Conservation (phyloP, 2,113 vertebrate species). For the Thermophis baileyi region DNA sequence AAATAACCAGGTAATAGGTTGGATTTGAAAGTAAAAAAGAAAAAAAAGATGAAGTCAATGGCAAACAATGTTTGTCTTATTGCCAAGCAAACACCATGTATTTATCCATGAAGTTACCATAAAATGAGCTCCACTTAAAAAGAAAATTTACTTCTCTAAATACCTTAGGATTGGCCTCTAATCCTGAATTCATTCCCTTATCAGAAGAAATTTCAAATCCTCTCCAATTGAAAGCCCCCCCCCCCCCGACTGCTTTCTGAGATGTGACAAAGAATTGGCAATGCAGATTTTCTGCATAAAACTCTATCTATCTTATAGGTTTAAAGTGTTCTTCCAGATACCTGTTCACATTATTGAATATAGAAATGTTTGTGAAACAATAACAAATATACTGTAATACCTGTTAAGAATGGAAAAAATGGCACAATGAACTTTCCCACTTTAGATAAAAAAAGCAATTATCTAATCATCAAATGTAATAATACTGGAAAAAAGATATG, state of each 20-base stretch:
- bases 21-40: neutral
- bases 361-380: neutral
- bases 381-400: neutral
- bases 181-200: conserved; percentile 34
- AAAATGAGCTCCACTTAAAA: neutral
- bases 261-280: conserved; percentile 7
- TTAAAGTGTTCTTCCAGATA: conserved; percentile 24
- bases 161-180: neutral
- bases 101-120: neutral
- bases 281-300: conserved; percentile 18
- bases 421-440: neutral
- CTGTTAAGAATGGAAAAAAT: neutral
- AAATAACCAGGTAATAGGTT: neutral
- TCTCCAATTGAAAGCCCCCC: neutral
- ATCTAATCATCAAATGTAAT: neutral
- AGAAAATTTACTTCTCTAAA: neutral
- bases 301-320: conserved; percentile 10
- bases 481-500: neutral
- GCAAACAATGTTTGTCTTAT: neutral
- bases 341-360: conserved; percentile 44
- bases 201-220: conserved; percentile 11
- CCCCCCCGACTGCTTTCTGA: neutral
- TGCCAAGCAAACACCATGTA: neutral
- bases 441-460: neutral
- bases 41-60: neutral